Evolutionary conservation across 2,113 vertebrate species (phyloP), one percentile per base, ranked within the genome.

Genomic region (Thryonomys swinderianus): DNA sequence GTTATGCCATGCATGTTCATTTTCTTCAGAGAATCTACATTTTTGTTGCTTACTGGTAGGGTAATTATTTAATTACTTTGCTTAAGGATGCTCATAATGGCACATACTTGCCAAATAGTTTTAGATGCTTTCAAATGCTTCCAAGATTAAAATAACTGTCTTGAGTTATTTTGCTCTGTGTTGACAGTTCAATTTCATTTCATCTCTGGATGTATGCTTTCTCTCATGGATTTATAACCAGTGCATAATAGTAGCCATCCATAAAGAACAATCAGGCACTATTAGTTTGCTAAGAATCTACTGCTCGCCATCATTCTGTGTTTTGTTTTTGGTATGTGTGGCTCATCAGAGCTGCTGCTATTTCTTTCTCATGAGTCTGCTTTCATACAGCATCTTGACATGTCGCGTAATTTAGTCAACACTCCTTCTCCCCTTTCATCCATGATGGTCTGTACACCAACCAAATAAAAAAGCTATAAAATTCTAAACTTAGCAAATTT

Each of bases 331-430:
- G 34, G n/a, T 37, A 61, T 76, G 69, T 71, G 88, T 88, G 37
- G 62, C 53, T 93, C 45, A 69, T 14, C 30, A 81, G 23, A 73
- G 21, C 13, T 51, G 37, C 48, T 95, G 73, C 30, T 45, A 85
- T 80, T 92, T 69, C 61, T 90, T 97, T 87, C 85, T 79, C 88
- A 87, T 79, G 51, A 92, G 85, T 88, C 69, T 92, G 32, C 48
- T 88, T 85, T 94, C 66, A 62, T 30, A 93, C 0, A 74, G 13
- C 84, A 86, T 37, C 94, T 96, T 95, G 95, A 93, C 88, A 96
- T 98, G 91, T 96, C 85, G 95, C 42, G 84, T 51, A 94, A 94
- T 78, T 93, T 94, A 93, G 64, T 92, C 9, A 90, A 92, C 32
- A 87, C 61, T 64, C 40, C 69, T 95, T 91, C 88, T 51, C 12